Base-by-base conservation (phyloP, 2,113 vertebrate genomes). In the Marmota monax region DNA sequence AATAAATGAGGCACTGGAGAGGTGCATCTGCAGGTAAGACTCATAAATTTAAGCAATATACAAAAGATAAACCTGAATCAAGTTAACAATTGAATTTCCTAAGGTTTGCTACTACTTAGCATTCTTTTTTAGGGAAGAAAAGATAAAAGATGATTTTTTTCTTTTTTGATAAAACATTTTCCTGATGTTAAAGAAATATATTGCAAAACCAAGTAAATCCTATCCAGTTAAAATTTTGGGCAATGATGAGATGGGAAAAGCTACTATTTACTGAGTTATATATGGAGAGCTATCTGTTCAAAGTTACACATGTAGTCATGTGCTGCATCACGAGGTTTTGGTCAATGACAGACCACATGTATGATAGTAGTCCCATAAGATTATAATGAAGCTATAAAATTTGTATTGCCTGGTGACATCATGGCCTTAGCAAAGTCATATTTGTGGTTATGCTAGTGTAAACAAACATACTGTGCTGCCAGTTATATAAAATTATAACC, bases 161-260 rank as follows among this genome's bases (percentile, higher is more conserved):
- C 5, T 39, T 39, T 39, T 39, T 39, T 39, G 39, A 39, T 39
- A 39, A 39, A 39, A 39, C 39, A 42, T 22, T 80, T 95, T 93
- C 76, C 77, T 92, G 91, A 82, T 73, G 63, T 65, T 90, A 92
- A 29, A 84, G 48, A 90, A 94, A 83, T 56, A 88, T 39, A 85
- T 23, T 27, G 1, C 27, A 82, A 95, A 96, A 83, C 32, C 25
- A 89, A 88, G 74, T 76, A 96, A 63, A 88, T 67, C 27, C 29
- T 85, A 88, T 51, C 20, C 7, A 79, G 37, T 34, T 87, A 69
- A 92, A 73, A 18, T 87, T 96, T 63, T 96, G 22, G n/a, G 83
- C 45, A 61, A 72, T 42, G 9, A 90, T 67, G 32, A 51, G 72
- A 83, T 39, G 16, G 29, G 53, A 73, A 92, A 9, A 88, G 51